Percentiles rank a stretch among this genome's conserved stretches.
Conservation (phyloP, 2,113 vertebrate species). For the Willisornis vidua region DNA sequence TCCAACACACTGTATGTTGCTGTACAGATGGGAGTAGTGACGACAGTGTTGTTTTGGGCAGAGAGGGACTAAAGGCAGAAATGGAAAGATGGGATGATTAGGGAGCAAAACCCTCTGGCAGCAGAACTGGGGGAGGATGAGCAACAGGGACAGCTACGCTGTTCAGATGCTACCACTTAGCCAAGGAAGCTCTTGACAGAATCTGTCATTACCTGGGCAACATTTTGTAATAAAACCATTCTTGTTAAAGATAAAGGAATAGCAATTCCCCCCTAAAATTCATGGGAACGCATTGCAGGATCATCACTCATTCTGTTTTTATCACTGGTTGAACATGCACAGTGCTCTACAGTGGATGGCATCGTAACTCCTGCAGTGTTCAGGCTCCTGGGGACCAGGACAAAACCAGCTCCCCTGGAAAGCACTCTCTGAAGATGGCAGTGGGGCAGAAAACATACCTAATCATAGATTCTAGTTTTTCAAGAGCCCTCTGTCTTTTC, state of each 20-base stretch:
- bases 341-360: not conserved
- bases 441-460: not conserved
- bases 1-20: not conserved
- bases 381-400: not conserved
- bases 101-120: not conserved
- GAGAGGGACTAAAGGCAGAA: not conserved
- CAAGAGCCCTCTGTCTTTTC: not conserved
- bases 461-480: not conserved
- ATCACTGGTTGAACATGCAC: not conserved
- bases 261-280: not conserved
- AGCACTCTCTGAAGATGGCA: not conserved
- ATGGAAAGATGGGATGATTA: not conserved
- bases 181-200: not conserved
- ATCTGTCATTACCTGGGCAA: not conserved
- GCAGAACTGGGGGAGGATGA: not conserved
- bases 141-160: not conserved
- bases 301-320: fast-evolving
- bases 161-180: not conserved
- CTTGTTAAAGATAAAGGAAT: not conserved
- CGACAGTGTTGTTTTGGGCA: not conserved
- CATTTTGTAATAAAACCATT: not conserved
- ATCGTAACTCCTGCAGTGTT: not conserved
- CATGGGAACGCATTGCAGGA: not conserved
- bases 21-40: not conserved
- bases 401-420: not conserved